Percentiles rank a stretch among this genome's conserved stretches.
phyloP scores from a whole-genome alignment of 2,113 vertebrate genomes.

The Dryoscopus gambensis region DNA sequence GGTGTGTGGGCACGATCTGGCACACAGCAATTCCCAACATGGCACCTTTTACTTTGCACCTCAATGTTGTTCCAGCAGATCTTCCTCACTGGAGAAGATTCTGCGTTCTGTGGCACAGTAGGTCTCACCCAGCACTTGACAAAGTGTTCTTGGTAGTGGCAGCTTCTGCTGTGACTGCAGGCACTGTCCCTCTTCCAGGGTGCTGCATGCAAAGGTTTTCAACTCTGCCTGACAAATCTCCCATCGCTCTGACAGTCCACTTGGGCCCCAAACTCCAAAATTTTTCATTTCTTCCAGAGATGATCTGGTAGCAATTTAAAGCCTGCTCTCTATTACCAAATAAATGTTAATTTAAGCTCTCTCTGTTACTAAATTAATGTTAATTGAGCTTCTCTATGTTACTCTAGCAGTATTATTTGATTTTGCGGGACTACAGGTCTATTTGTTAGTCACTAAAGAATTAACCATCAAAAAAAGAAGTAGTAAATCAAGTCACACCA shows the following conservation, averaged over 20 bases:
- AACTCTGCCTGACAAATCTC: not conserved
- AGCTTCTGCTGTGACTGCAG: not conserved
- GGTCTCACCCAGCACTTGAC: accelerated
- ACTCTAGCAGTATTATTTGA: not conserved
- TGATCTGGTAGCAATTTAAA: not conserved
- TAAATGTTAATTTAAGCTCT: not conserved
- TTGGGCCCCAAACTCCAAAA: not conserved
- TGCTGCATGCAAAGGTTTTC: not conserved
- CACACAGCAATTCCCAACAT: accelerated
- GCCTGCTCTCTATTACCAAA: not conserved
- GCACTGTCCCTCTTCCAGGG: accelerated
- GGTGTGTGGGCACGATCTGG: accelerated
- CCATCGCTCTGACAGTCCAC: not conserved
- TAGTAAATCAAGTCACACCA: not conserved
- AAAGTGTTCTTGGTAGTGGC: not conserved
- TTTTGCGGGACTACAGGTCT: not conserved
- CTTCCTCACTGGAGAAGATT: not conserved
- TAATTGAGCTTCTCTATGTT: not conserved
- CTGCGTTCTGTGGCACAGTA: accelerated
- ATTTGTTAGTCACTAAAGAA: not conserved
- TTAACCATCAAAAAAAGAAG: accelerated
- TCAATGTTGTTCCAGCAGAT: accelerated
- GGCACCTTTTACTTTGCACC: accelerated
- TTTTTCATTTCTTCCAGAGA: not conserved
- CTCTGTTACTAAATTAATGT: not conserved